Conservation (phyloP, 1,140 invertebrate species). For the Cherax quadricarinatus region DNA sequence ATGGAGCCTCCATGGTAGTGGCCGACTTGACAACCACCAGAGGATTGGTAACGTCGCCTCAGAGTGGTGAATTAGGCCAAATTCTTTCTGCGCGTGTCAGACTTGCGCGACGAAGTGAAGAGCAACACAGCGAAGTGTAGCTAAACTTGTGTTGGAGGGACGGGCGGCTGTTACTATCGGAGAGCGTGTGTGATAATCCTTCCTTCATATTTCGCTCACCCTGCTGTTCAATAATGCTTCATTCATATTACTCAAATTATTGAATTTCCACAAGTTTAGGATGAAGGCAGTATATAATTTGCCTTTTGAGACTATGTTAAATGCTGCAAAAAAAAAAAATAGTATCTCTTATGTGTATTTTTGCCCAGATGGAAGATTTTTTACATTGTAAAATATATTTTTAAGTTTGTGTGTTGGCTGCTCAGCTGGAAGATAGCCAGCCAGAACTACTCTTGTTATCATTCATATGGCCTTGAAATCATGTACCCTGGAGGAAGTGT, state of each 20-base stretch:
- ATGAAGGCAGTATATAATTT: constrained; percentile 41
- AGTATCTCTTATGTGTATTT: background rate
- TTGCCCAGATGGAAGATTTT: background rate
- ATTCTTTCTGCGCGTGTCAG: background rate
- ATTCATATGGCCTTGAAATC: background rate
- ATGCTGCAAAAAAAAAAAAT: background rate
- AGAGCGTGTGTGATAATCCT: constrained; percentile 53
- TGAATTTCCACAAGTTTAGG: constrained; percentile 50
- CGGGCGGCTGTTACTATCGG: constrained; percentile 54
- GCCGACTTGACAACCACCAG: background rate
- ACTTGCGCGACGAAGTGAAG: constrained; percentile 16
- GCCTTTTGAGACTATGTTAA: constrained; percentile 40
- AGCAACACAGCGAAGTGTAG: constrained; percentile 9
- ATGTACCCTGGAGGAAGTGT: background rate
- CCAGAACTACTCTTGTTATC: background rate
- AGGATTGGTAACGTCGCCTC: background rate
- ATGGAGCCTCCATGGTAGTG: background rate
- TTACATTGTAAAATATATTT: too few relatives aligned
- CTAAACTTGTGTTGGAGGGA: background rate
- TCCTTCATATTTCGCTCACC: constrained; percentile 55
- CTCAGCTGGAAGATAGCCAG: too few relatives aligned
- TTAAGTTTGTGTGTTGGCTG: too few relatives aligned
- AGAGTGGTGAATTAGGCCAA: background rate
- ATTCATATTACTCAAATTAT: constrained; percentile 45
- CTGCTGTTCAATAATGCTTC: constrained; percentile 52